Percentiles rank a stretch among this genome's conserved stretches.
phyloP scores from a whole-genome alignment of 2,888 invertebrate genomes.

The Philonicus albiceps region DNA sequence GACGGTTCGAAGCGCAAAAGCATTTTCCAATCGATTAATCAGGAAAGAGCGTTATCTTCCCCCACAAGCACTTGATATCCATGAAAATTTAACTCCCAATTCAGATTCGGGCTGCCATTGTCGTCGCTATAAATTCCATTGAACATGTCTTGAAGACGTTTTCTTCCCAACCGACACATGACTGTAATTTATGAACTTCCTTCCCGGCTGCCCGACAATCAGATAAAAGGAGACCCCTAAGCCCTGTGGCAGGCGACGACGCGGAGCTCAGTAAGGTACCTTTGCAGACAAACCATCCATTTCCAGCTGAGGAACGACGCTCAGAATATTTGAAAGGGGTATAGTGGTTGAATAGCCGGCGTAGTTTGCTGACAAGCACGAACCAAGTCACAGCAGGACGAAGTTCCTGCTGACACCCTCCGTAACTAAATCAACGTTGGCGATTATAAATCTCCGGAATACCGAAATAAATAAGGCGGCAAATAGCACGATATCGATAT shows the following conservation, averaged over 20 bases:
- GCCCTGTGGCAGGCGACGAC: not conserved
- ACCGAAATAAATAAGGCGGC: slow-evolving; percentile 47
- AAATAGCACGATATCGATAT: slow-evolving; percentile 38
- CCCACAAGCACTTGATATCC: slow-evolving; percentile 34
- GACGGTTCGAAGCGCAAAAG: not conserved
- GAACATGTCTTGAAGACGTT: slow-evolving; percentile 45
- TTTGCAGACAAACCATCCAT: slow-evolving; percentile 24
- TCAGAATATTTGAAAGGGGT: slow-evolving; percentile 1
- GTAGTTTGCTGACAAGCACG: slow-evolving; percentile 40
- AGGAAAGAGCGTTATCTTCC: slow-evolving; percentile 20
- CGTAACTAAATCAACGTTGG: slow-evolving; percentile 47
- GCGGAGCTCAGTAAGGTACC: not conserved
- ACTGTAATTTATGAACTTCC: slow-evolving; percentile 49
- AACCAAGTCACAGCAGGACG: slow-evolving; percentile 47
- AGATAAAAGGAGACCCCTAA: slow-evolving; percentile 42
- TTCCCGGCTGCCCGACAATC: slow-evolving; percentile 47
- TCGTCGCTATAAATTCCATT: slow-evolving; percentile 47
- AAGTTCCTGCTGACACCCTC: slow-evolving; percentile 49
- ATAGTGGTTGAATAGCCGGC: not conserved
- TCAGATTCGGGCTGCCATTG: slow-evolving; percentile 44
- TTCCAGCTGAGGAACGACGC: not conserved
- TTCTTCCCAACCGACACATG: slow-evolving; percentile 43
- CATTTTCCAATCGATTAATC: slow-evolving; percentile 40
- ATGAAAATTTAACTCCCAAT: slow-evolving; percentile 44
- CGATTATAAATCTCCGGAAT: slow-evolving; percentile 48